Evolutionary conservation across 2,797 vertebrate genomes (phyloP), one percentile per base, ranked within the genome.

Genomic region (Cheirogaleus major): DNA sequence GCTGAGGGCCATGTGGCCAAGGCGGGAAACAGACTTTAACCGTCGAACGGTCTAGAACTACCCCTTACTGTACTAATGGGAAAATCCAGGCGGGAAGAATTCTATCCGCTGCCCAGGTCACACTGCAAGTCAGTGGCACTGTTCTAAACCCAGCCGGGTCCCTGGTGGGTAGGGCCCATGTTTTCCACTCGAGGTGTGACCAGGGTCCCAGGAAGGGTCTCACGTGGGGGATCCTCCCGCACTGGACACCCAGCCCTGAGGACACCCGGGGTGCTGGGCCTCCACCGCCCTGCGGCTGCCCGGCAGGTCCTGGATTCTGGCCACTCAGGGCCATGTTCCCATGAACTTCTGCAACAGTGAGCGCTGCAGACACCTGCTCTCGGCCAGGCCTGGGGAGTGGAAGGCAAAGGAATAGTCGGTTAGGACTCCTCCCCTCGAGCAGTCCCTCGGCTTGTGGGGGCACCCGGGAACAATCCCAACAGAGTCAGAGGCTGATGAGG

Each of bases 271-370:
- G 50, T 17, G 15, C 50, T 50, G 15, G 50, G 50, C 50, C 50
- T 50, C 50, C 50, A 50, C 50, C 50, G 5, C 50, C 50, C 50
- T 50, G 50, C 0, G 48, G 15, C 32, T 30, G 73, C 55, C 70
- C 32, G 17, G 41, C 43, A 27, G 32, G 32, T 32, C 30, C 76
- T 1, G 22, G 1, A 41, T 10, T 17, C 59, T 20, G 50, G 59
- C 7, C 69, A 25, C n/a, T 18, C 0, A 0, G n/a, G 43, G 10
- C n/a, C 27, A 4, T 4, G 7, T 38, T 50, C n/a, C 27, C 11
- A 18, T 10, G 22, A 0, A 12, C 52, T 57, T 70, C 52, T 38
- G 2, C 14, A 23, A 89, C 23, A n/a, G 69, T n/a, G 43, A 32
- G 61, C 50, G 50, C 55, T n/a, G 63, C 45, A 18, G 38, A 32